These are phyloP conservation scores for Austrofundulus limnaeus DNA, from an alignment of 2,113 vertebrate species.

Conservation along the genomic window DNA sequence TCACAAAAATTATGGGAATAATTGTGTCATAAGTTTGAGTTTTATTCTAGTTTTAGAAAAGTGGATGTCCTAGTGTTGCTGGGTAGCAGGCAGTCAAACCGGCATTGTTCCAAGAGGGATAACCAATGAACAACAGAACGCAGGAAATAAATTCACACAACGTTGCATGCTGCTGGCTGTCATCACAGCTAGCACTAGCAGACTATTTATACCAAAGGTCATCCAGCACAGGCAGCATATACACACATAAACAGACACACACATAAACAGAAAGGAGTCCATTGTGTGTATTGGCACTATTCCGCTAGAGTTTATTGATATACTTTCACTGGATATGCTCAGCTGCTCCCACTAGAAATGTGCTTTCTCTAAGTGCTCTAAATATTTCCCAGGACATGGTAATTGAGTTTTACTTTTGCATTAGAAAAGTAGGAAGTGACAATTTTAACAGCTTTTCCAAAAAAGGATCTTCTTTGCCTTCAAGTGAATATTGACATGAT, in stretches of 20 bases:
- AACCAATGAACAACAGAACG: slow-evolving; percentile 70
- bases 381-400: slow-evolving; percentile 19
- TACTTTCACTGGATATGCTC: slow-evolving; percentile 58
- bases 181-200: slow-evolving; percentile 72
- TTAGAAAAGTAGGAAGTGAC: neutral
- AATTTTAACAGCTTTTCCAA: too few species aligned
- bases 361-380: neutral
- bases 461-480: neutral
- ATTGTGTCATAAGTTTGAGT: slow-evolving; percentile 16
- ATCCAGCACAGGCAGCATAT: slow-evolving; percentile 64
- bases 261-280: slow-evolving; percentile 56
- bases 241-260: slow-evolving; percentile 57
- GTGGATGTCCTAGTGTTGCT: slow-evolving; percentile 48
- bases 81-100: slow-evolving; percentile 47
- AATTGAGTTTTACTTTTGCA: slow-evolving; percentile 15
- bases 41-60: slow-evolving; percentile 43
- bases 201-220: slow-evolving; percentile 81
- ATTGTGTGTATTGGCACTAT: slow-evolving; percentile 61
- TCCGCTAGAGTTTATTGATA: slow-evolving; percentile 74
- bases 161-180: slow-evolving; percentile 76
- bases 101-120: slow-evolving; percentile 67
- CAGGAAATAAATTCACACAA: slow-evolving; percentile 81
- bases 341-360: slow-evolving; percentile 31
- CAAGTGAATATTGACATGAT: neutral
- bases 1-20: neutral